Percentiles rank a stretch among this genome's conserved stretches.
Conservation (phyloP, 1,140 invertebrate species). For the Aphelenchoides besseyi region DNA sequence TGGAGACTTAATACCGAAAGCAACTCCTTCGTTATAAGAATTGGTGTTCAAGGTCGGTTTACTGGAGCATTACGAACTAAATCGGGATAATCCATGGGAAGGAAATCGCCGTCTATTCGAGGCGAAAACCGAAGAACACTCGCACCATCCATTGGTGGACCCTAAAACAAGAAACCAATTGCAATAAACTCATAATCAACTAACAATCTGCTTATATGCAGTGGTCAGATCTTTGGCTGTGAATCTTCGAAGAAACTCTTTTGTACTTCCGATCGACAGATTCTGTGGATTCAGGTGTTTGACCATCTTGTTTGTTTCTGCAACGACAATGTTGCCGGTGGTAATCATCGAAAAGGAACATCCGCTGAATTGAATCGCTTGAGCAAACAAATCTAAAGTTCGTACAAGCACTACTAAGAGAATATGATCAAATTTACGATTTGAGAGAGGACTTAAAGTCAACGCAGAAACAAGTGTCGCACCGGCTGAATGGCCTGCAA, state of each 20-base stretch:
- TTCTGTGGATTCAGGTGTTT: neutral
- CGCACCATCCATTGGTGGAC: slow-evolving; percentile 1
- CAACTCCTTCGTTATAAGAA: neutral
- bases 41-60: slow-evolving; percentile 14
- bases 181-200: neutral
- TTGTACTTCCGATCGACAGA: neutral
- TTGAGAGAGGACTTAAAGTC: neutral
- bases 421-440: neutral
- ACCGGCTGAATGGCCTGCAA: neutral
- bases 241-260: slow-evolving; percentile 2
- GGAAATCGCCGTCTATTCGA: neutral
- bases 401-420: neutral
- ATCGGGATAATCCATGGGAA: slow-evolving; percentile 12
- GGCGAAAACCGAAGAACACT: slow-evolving; percentile 14
- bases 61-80: neutral
- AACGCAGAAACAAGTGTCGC: neutral
- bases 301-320: slow-evolving; percentile 13
- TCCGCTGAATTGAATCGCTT: slow-evolving; percentile 20
- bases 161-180: neutral
- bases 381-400: slow-evolving; percentile 9
- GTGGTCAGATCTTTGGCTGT: neutral
- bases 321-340: neutral
- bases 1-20: slow-evolving; percentile 10
- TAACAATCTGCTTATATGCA: neutral
- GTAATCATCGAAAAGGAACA: neutral